Evolutionary conservation across 2,888 invertebrate species (phyloP).

Genomic region (Mimas tiliae): DNA sequence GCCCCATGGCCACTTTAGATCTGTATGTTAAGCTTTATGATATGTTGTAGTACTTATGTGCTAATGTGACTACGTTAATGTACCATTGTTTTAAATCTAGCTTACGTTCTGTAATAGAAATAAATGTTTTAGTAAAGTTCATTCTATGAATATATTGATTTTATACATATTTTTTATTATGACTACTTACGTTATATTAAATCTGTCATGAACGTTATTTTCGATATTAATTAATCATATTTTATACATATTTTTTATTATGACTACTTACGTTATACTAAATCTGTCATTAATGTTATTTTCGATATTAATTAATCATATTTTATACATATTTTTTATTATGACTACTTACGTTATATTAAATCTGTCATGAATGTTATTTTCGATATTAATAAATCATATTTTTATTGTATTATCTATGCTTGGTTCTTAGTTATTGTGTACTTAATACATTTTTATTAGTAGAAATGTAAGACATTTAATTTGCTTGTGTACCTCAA

Average conservation of each 20-base stretch:
- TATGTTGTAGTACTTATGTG: neutral
- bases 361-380: too few species aligned
- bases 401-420: too few species aligned
- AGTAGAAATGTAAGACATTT: too few species aligned
- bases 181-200: too few species aligned
- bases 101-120: neutral
- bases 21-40: neutral
- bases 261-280: too few species aligned
- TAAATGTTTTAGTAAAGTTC: neutral
- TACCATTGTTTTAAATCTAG: neutral
- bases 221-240: neutral
- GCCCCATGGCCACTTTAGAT: neutral
- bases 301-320: neutral
- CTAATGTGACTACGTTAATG: neutral
- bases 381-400: too few species aligned
- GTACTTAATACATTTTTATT: too few species aligned
- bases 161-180: neutral
- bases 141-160: conserved; percentile 1
- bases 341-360: too few species aligned
- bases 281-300: too few species aligned
- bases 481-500: too few species aligned
- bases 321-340: neutral
- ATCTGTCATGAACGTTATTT: too few species aligned
- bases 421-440: too few species aligned
- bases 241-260: neutral